Percentiles rank a stretch among this genome's conserved stretches.
Conservation (phyloP, 2,888 invertebrate genomes). For the Agrotis puta region DNA sequence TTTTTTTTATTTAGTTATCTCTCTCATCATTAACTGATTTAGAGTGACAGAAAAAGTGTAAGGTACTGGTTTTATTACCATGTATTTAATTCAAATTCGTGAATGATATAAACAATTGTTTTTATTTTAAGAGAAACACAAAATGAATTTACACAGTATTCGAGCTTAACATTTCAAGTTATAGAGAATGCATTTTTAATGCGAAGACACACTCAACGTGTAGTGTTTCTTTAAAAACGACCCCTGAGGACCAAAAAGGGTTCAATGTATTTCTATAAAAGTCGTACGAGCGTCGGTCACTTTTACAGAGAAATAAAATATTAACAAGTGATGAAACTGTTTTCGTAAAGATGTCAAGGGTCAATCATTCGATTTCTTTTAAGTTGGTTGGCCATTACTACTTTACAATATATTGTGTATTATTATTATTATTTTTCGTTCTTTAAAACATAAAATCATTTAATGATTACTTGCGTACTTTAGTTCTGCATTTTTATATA, state of each 20-base stretch:
- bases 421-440: too few relatives aligned
- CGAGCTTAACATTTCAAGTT: slow-evolving; percentile 32
- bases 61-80: neutral
- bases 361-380: slow-evolving; percentile 1
- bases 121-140: neutral
- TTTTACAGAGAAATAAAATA: slow-evolving; percentile 49
- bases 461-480: too few relatives aligned
- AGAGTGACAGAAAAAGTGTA: neutral
- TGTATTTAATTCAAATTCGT: too few relatives aligned
- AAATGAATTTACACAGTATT: slow-evolving; percentile 8
- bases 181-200: slow-evolving; percentile 59
- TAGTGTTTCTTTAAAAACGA: slow-evolving; percentile 36
- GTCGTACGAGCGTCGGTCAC: slow-evolving; percentile 28
- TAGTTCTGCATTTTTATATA: too few relatives aligned
- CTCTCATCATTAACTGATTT: neutral
- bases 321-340: slow-evolving; percentile 47
- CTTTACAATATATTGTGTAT: neutral
- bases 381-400: neutral
- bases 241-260: slow-evolving; percentile 42
- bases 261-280: slow-evolving; percentile 48
- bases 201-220: slow-evolving; percentile 32
- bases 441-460: too few relatives aligned
- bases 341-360: slow-evolving; percentile 25
- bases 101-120: neutral
- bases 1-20: neutral